Percentiles rank a stretch among this genome's conserved stretches.
These are phyloP conservation scores for Linyphia triangularis DNA, from an alignment of 2,888 invertebrate species.

Conservation along the genomic window DNA sequence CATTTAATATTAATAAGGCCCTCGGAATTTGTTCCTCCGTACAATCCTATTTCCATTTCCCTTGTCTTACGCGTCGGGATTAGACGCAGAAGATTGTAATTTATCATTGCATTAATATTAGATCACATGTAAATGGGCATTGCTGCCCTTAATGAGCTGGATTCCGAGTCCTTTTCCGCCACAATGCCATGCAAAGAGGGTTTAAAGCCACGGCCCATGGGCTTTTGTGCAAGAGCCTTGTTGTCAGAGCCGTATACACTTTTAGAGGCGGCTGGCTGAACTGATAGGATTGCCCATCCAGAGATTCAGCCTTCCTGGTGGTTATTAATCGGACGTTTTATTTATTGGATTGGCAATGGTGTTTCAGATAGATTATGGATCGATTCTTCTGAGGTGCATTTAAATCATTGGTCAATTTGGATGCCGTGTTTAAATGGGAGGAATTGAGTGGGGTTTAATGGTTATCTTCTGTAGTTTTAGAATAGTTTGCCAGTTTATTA, in stretches of 20 bases:
- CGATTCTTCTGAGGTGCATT: background rate
- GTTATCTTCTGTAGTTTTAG: background rate
- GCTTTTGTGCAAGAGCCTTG: slow-evolving; percentile 38
- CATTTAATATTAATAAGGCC: slow-evolving; percentile 74
- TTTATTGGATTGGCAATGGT: slow-evolving; percentile 7
- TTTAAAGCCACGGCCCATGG: slow-evolving; percentile 2
- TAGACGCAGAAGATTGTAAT: slow-evolving; percentile 70
- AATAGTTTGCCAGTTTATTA: background rate
- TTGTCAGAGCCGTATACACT: too few relatives aligned
- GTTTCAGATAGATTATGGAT: slow-evolving; percentile 12
- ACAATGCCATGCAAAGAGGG: slow-evolving; percentile 10
- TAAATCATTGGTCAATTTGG: background rate
- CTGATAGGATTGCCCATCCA: background rate
- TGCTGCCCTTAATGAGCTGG: slow-evolving; percentile 62
- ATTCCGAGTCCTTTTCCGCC: slow-evolving; percentile 54
- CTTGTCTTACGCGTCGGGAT: slow-evolving; percentile 69
- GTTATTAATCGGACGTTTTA: slow-evolving; percentile 37
- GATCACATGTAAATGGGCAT: slow-evolving; percentile 74
- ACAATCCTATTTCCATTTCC: slow-evolving; percentile 71
- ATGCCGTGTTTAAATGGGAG: background rate
- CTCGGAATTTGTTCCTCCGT: slow-evolving; percentile 56
- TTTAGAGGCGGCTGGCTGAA: background rate
- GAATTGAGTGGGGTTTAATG: background rate
- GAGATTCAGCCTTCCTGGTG: too few relatives aligned
- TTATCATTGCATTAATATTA: slow-evolving; percentile 75